Base-by-base conservation (phyloP, 2,113 vertebrate genomes). In the Rhadina sibilatrix region DNA sequence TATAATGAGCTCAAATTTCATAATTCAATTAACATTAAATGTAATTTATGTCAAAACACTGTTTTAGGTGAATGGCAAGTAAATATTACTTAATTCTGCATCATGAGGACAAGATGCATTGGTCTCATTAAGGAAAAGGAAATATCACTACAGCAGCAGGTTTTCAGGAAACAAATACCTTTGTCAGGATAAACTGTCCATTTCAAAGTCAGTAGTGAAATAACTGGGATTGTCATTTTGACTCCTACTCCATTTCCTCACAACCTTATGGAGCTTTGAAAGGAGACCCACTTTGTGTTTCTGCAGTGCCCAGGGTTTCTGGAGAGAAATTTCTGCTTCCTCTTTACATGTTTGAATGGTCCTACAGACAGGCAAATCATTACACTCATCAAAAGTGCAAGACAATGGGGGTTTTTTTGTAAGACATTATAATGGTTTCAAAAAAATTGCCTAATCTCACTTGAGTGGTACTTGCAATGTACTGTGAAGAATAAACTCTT, bases 21-120 rank as follows among this genome's bases (percentile, higher is more conserved):
- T 88, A 96, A 97, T 93, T 97, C 75, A 96, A 93, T 94, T 95
- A 96, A 24, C 23, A 81, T 70, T 87, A 96, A 96, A 76, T 81
- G 52, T 50, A 76, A 85, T 94, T 96, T 64, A 76, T 59, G 53
- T 83, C 60, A 95, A 97, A 96, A 91, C 33, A 69, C 30, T 81
- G 16, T 91, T 97, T 90, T 83, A 95, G 85, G 72, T 96, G 93
- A 97, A 77, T 65, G 42, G 53, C 70, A 96, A 95, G 89, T 90
- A 87, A 95, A 92, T 93, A 56, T 79, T 49, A 91, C 10, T 81
- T 56, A 81, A 88, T 94, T 94, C 53, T 78, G 40, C 79, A 68
- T 95, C 76, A 64, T 52, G 25, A 95, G 24, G 93, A 79, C 61
- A 93, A 90, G 85, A 89, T 91, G n/a, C 78, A 94, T 72, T 95